Percentiles rank a stretch among this genome's conserved stretches.
Evolutionary conservation across 2,113 vertebrate genomes (phyloP).

Genomic region (Tor tambroides): DNA sequence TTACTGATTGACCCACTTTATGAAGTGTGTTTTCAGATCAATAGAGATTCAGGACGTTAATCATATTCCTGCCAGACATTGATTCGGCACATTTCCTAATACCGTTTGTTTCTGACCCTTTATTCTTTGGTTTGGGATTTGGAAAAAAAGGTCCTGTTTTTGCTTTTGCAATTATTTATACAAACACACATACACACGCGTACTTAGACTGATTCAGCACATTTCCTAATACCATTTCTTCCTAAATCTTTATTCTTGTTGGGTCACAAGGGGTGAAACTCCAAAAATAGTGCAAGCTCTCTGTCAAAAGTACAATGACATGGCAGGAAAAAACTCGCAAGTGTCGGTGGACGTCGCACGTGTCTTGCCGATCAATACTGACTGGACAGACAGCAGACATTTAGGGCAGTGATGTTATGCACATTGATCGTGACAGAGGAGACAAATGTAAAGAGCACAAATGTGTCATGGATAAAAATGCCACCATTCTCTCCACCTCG

Average conservation of each 20-base stretch:
- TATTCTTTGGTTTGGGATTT: background rate
- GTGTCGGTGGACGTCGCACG: background rate
- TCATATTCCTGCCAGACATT: background rate
- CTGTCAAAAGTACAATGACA: background rate
- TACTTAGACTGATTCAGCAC: background rate
- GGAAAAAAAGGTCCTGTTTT: background rate
- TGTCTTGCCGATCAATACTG: background rate
- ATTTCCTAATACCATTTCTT: background rate
- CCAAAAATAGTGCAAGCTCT: background rate
- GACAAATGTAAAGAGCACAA: constrained; percentile 11
- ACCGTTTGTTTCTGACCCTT: background rate
- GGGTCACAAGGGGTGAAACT: background rate
- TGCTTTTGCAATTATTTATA: background rate
- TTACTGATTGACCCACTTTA: constrained; percentile 22
- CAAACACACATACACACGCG: no score
- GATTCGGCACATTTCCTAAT: background rate
- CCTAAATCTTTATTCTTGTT: background rate
- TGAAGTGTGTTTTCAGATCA: constrained; percentile 30
- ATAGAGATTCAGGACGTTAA: background rate
- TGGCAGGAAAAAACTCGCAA: background rate
- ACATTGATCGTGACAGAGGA: constrained; percentile 4
- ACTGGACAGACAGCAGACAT: constrained; percentile 23
- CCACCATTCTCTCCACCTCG: background rate
- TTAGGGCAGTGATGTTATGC: constrained; percentile 34
- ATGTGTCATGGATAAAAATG: background rate